Evolutionary conservation across 2,888 invertebrate species (phyloP).

Genomic region (Chalcosyrphus nemorum): DNA sequence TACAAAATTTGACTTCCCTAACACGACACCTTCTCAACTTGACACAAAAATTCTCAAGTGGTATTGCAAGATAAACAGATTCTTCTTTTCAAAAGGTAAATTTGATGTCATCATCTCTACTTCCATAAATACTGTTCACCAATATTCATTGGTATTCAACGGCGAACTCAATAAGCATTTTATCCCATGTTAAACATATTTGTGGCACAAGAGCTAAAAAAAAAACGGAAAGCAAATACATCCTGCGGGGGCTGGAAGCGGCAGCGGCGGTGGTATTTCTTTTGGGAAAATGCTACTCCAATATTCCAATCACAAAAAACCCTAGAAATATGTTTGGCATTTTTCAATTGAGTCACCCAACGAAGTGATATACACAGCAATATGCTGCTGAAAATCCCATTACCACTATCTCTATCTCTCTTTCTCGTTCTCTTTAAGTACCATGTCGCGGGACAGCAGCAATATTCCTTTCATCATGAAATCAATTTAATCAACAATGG

Average conservation of each 20-base stretch:
- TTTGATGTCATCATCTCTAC: constrained; percentile 21
- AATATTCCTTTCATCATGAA: constrained; percentile 66
- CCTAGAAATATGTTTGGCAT: constrained; percentile 61
- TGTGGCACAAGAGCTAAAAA: constrained; percentile 8
- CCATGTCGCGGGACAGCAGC: constrained; percentile 11
- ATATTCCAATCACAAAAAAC: constrained; percentile 55
- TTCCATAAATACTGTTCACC: neutral
- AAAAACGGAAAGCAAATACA: too few relatives aligned
- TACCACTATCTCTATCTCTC: constrained; percentile 20
- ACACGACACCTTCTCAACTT: neutral
- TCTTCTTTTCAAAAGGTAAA: constrained; percentile 54
- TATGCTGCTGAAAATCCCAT: constrained; percentile 40
- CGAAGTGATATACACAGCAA: neutral
- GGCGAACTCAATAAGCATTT: constrained; percentile 22
- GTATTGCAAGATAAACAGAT: constrained; percentile 58
- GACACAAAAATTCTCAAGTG: constrained; percentile 27
- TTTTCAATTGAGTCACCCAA: constrained; percentile 47
- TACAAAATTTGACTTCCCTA: constrained; percentile 18
- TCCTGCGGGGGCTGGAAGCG: neutral
- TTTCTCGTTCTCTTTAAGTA: too few relatives aligned
- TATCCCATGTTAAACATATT: constrained; percentile 46
- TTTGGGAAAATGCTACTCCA: constrained; percentile 6
- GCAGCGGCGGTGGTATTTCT: too few relatives aligned
- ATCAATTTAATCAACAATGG: constrained; percentile 73
- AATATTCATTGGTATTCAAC: constrained; percentile 48